Percentiles rank a stretch among this genome's conserved stretches.
Evolutionary conservation across 1,140 invertebrate genomes (phyloP).

Genomic region (Patella vulgata): DNA sequence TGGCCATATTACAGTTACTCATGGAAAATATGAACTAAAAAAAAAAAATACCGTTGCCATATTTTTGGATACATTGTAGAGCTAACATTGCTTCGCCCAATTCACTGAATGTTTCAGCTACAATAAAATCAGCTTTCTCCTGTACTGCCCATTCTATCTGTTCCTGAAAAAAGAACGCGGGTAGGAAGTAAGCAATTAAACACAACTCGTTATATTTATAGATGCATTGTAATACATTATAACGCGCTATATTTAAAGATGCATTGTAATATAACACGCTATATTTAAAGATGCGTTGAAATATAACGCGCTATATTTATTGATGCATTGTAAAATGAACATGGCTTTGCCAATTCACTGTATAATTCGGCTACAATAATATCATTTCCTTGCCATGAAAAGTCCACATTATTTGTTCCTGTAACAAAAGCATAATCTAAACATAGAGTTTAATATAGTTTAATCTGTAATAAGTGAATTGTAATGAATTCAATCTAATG

Average conservation of each 20-base stretch:
- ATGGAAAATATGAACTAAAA: too few species aligned
- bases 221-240: too few species aligned
- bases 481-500: too few species aligned
- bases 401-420: conserved; percentile 59
- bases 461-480: too few species aligned
- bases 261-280: too few species aligned
- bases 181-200: too few species aligned
- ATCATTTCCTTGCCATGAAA: conserved; percentile 49
- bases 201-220: too few species aligned
- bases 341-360: conserved; percentile 47
- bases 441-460: too few species aligned
- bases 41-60: conserved; percentile 45
- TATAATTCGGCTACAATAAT: conserved; percentile 58
- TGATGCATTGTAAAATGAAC: conserved; percentile 50
- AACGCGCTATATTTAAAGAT: too few species aligned
- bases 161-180: too few species aligned
- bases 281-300: too few species aligned
- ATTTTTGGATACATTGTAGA: conserved; percentile 41
- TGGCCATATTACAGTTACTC: too few species aligned
- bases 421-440: conserved; percentile 10
- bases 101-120: conserved; percentile 47
- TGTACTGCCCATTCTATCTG: conserved; percentile 51
- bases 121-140: conserved; percentile 48
- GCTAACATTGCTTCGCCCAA: conserved; percentile 45
- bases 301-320: conserved; percentile 48